phyloP scores from a whole-genome alignment of 2,888 invertebrate genomes.

The Drosophila hamatofila region DNA sequence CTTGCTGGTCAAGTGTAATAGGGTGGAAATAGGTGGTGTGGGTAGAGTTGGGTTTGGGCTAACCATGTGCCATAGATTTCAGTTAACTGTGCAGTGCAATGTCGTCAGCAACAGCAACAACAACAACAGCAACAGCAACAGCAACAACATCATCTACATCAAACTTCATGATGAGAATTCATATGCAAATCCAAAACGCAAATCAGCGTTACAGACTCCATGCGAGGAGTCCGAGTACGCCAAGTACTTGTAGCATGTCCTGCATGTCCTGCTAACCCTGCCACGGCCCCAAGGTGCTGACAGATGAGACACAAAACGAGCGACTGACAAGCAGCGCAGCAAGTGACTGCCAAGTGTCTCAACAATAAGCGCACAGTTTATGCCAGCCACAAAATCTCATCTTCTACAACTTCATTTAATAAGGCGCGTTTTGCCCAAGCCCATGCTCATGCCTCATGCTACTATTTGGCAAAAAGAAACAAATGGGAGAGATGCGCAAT shows the following conservation, averaged over 20 bases:
- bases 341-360: conserved; percentile 46
- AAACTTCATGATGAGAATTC: conserved; percentile 69
- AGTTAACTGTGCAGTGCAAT: conserved; percentile 63
- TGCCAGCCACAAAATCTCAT: conserved; percentile 5
- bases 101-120: conserved; percentile 51
- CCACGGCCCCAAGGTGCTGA: conserved; percentile 32
- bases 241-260: background rate
- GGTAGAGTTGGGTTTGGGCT: background rate
- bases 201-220: conserved; percentile 61
- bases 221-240: conserved; percentile 8
- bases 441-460: background rate
- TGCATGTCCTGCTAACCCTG: background rate
- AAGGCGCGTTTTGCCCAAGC: background rate
- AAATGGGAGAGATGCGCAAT: background rate
- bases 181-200: conserved; percentile 69
- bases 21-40: background rate
- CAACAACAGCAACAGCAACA: conserved; percentile 31
- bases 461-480: background rate
- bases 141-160: conserved; percentile 41
- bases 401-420: background rate
- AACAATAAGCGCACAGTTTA: conserved; percentile 47
- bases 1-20: conserved; percentile 41
- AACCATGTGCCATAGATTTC: conserved; percentile 63
- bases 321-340: conserved; percentile 20
- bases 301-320: conserved; percentile 39